Conservation (phyloP, 2,113 vertebrate genomes). For the Setophaga kirtlandii region DNA sequence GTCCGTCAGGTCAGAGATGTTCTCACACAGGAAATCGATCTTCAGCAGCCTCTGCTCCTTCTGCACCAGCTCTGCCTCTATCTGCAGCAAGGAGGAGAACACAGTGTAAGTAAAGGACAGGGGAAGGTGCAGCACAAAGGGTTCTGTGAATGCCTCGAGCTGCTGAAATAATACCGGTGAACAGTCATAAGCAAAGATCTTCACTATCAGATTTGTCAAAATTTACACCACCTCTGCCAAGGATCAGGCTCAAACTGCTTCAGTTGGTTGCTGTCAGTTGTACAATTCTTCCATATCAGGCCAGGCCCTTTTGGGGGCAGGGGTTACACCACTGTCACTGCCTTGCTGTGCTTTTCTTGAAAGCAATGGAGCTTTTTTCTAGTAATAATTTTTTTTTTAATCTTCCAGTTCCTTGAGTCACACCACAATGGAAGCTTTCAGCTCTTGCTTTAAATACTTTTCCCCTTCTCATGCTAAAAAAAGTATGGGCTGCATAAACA, state of each 20-base stretch:
- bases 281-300: neutral
- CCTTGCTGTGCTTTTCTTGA: neutral
- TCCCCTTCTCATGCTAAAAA: neutral
- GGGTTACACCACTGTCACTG: neutral
- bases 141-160: neutral
- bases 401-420: neutral
- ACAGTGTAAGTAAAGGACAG: neutral
- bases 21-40: conserved; percentile 83
- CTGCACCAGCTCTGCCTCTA: conserved; percentile 81
- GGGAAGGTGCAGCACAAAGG: neutral
- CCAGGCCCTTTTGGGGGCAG: fast-evolving
- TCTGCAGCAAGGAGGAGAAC: conserved; percentile 65
- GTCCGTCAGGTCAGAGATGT: conserved; percentile 78
- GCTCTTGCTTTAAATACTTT: neutral
- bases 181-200: neutral
- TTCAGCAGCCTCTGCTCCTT: conserved; percentile 85
- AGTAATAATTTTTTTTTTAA: neutral
- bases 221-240: neutral
- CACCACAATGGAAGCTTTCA: neutral
- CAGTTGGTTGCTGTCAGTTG: fast-evolving
- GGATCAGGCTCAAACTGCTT: neutral
- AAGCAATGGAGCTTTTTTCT: neutral
- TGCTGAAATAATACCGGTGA: neutral
- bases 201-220: neutral
- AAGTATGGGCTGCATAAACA: neutral